Conservation (phyloP, 1,140 invertebrate genomes). For the Caenorhabditis brenneri region DNA sequence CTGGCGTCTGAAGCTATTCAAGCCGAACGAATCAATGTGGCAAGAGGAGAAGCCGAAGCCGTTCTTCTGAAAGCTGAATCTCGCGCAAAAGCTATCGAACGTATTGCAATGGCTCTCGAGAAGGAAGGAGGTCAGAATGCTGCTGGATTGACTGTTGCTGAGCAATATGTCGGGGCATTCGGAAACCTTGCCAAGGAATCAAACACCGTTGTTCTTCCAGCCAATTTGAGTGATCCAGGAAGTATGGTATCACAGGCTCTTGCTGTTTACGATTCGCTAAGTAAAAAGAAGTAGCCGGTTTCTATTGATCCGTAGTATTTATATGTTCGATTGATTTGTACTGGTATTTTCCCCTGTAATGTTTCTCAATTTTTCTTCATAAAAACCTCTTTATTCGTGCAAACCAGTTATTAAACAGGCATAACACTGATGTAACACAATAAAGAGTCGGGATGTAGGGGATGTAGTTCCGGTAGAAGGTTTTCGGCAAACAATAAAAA, state of each 20-base stretch:
- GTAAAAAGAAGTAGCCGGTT: slow-evolving; percentile 25
- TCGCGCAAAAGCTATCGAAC: slow-evolving; percentile 71
- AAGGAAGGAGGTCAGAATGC: slow-evolving; percentile 73
- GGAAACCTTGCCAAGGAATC: slow-evolving; percentile 87
- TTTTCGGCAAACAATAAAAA: too few species aligned
- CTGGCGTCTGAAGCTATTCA: slow-evolving; percentile 83
- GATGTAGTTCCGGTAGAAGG: too few species aligned
- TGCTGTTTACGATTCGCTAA: slow-evolving; percentile 60
- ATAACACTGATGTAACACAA: too few species aligned
- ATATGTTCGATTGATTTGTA: too few species aligned
- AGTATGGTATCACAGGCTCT: slow-evolving; percentile 64
- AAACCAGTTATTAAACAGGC: too few species aligned
- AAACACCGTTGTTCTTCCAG: slow-evolving; percentile 91
- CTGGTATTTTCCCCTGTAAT: too few species aligned
- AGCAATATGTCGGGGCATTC: slow-evolving; percentile 93
- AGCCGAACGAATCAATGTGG: slow-evolving; percentile 83
- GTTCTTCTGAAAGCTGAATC: slow-evolving; percentile 80
- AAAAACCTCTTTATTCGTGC: too few species aligned
- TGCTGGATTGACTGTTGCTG: slow-evolving; percentile 87
- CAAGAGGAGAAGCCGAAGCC: slow-evolving; percentile 80
- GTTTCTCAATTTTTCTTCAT: too few species aligned
- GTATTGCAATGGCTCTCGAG: slow-evolving; percentile 37
- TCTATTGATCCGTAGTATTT: too few species aligned
- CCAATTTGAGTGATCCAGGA: slow-evolving; percentile 85
- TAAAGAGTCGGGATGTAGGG: too few species aligned